A percentile compares a stretch with the other conserved stretches of the same genome.
Conservation (phyloP, 2,888 invertebrate genomes). For the Aethes cnicana region DNA sequence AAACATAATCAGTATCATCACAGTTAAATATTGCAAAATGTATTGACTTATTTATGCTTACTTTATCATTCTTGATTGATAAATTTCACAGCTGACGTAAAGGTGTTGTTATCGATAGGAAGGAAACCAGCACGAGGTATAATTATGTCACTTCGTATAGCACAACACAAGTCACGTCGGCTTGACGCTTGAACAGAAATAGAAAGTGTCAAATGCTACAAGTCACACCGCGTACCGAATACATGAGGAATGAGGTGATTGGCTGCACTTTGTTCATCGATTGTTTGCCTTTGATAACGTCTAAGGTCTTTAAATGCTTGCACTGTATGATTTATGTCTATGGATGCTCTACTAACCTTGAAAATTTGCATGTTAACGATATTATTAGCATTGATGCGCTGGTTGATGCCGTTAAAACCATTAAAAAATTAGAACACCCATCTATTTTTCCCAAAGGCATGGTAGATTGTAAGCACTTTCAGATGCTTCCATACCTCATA, state of each 20-base stretch:
- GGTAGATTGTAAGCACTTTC: too few relatives aligned
- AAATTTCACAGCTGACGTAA: conserved; percentile 23
- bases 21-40: too few relatives aligned
- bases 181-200: conserved; percentile 61
- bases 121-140: conserved; percentile 37
- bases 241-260: conserved; percentile 47
- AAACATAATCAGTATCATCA: neutral
- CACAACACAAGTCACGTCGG: conserved; percentile 51
- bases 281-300: conserved; percentile 1
- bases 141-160: conserved; percentile 60
- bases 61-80: conserved; percentile 1
- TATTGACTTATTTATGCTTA: too few relatives aligned
- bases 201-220: conserved; percentile 73
- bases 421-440: conserved; percentile 7
- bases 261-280: conserved; percentile 10
- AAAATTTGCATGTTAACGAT: conserved; percentile 19
- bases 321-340: conserved; percentile 5
- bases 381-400: conserved; percentile 6
- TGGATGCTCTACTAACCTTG: conserved; percentile 16
- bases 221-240: conserved; percentile 57
- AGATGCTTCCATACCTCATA: too few relatives aligned
- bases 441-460: too few relatives aligned
- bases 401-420: conserved; percentile 5
- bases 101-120: conserved; percentile 28
- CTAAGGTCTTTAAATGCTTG: neutral